Conservation (phyloP, 2,113 vertebrate genomes). For the Arenaria interpres region DNA sequence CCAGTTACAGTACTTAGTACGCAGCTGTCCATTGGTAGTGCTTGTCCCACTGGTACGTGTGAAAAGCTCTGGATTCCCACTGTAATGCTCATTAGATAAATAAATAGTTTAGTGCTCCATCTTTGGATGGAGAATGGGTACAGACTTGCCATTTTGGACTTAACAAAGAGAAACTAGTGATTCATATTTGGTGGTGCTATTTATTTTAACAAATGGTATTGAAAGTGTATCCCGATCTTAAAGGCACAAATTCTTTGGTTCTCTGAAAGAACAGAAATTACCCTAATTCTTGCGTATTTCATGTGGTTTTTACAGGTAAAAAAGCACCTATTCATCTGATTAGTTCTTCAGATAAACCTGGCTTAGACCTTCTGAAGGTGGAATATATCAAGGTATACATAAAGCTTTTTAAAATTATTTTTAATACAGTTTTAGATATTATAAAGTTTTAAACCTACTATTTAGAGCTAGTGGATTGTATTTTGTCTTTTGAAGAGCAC, state of each 20-base stretch:
- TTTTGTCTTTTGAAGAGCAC: neutral
- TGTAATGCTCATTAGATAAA: neutral
- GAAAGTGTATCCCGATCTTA: neutral
- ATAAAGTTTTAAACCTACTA: neutral
- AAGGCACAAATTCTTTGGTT: neutral
- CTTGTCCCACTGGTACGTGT: neutral
- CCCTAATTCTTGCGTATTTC: neutral
- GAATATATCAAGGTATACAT: constrained; percentile 87
- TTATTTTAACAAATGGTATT: neutral
- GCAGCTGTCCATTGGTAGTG: neutral
- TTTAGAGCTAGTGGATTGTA: neutral
- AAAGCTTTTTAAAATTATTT: neutral
- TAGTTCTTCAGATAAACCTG: constrained; percentile 85
- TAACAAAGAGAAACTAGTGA: neutral
- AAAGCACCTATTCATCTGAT: constrained; percentile 86
- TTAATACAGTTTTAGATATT: neutral
- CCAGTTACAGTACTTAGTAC: neutral
- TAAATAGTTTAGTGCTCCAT: neutral
- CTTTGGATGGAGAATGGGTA: neutral
- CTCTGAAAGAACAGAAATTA: neutral
- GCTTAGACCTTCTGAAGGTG: constrained; percentile 89
- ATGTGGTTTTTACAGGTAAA: constrained; percentile 71
- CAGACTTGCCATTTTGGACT: neutral
- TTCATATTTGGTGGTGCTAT: neutral
- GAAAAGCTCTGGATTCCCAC: neutral